Percentiles rank a stretch among this genome's conserved stretches.
Conservation (phyloP, 2,888 invertebrate genomes). For the Pristionchus entomophagus region DNA sequence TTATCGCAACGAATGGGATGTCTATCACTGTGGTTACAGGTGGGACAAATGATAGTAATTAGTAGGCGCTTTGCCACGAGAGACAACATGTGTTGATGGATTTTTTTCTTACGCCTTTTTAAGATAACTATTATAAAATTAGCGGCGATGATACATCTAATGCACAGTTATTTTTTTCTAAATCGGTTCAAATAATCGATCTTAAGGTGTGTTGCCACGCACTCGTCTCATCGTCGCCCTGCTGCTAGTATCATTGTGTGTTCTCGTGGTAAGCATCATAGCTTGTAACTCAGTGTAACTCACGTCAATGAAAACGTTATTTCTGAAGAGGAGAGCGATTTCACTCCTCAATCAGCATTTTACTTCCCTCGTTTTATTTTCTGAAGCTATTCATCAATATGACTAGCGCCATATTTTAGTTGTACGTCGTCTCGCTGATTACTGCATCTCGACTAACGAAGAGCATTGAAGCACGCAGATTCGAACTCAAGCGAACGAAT, state of each 20-base stretch:
- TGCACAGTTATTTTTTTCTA: neutral
- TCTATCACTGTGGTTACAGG: neutral
- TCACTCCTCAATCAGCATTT: too few relatives aligned
- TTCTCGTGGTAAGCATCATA: constrained; percentile 1
- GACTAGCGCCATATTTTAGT: neutral
- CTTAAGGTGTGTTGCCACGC: neutral
- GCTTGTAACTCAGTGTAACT: too few relatives aligned
- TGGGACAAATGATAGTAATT: too few relatives aligned
- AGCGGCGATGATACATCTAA: neutral
- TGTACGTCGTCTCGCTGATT: neutral
- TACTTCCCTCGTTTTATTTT: too few relatives aligned
- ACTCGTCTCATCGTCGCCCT: neutral
- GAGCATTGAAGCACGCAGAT: neutral
- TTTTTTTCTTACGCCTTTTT: neutral
- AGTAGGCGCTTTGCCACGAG: too few relatives aligned
- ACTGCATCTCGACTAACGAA: neutral
- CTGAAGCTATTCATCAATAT: too few relatives aligned
- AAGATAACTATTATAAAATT: neutral
- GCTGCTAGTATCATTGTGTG: neutral
- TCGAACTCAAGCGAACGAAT: neutral
- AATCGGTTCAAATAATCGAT: neutral
- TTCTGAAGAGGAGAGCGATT: too few relatives aligned
- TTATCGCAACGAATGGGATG: neutral
- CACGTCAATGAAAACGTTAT: too few relatives aligned
- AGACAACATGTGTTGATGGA: too few relatives aligned